Conservation (phyloP, 2,113 vertebrate species). For the Odocoileus hemionus region DNA sequence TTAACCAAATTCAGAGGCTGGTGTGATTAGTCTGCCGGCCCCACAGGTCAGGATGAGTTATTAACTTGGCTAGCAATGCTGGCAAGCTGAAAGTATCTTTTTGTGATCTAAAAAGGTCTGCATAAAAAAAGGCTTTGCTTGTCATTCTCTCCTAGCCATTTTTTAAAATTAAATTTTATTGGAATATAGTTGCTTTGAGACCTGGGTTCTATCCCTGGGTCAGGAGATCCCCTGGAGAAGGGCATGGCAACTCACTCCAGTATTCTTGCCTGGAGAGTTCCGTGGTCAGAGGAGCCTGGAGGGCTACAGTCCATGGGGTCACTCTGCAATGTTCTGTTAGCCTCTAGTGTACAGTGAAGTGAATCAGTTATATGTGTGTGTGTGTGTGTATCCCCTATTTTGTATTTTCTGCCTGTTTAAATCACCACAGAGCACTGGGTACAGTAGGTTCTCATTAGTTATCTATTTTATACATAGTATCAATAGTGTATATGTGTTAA, state of each 20-base stretch:
- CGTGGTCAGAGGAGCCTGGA: not conserved
- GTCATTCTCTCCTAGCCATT: not conserved
- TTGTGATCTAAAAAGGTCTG: not conserved
- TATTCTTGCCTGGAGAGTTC: not conserved
- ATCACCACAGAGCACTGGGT: not conserved
- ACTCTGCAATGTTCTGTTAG: not conserved
- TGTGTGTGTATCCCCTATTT: not conserved
- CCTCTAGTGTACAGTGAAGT: not conserved
- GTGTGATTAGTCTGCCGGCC: slow-evolving; percentile 51
- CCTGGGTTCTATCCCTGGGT: not conserved
- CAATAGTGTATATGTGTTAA: not conserved
- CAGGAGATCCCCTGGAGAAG: not conserved
- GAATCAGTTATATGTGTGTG: not conserved
- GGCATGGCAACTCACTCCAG: not conserved
- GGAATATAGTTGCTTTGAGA: not conserved
- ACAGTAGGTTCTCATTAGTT: not conserved
- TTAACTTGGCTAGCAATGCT: slow-evolving; percentile 50
- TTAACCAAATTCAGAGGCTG: slow-evolving; percentile 23
- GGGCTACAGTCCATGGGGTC: not conserved
- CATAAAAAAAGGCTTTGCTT: not conserved
- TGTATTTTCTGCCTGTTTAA: not conserved
- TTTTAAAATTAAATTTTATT: not conserved
- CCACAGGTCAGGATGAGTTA: slow-evolving; percentile 16
- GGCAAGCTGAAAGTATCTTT: not conserved
- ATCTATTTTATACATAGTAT: not conserved